Conservation (phyloP, 2,113 vertebrate species). For the Ahaetulla prasina region DNA sequence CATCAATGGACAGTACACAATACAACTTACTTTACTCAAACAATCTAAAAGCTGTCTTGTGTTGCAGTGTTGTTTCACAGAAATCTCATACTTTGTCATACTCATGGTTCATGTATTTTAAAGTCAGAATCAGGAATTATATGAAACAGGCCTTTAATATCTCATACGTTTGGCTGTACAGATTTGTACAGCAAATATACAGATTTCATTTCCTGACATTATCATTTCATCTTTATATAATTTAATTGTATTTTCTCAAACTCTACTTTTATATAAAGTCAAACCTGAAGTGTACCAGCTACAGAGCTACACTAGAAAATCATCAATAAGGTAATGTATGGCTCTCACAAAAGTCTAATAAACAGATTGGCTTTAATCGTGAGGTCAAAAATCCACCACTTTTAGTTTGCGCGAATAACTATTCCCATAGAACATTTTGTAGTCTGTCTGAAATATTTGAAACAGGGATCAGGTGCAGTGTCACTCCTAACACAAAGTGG, state of each 20-base stretch:
- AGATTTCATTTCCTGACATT: neutral
- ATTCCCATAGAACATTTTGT: neutral
- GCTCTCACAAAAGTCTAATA: neutral
- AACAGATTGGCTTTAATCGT: neutral
- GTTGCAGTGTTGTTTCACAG: neutral
- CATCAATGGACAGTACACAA: neutral
- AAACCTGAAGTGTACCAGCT: neutral
- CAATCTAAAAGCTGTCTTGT: neutral
- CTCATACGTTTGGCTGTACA: neutral
- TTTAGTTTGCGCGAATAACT: neutral
- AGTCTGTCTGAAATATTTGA: neutral
- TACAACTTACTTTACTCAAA: conserved; percentile 3
- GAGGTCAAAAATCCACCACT: neutral
- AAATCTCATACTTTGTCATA: neutral
- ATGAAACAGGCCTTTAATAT: neutral
- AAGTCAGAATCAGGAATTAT: neutral
- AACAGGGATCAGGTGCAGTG: neutral
- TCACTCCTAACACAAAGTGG: neutral
- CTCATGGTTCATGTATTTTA: neutral
- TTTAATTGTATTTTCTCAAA: neutral
- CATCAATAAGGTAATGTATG: neutral
- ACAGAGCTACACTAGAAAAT: neutral
- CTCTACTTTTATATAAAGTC: neutral
- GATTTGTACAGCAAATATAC: neutral
- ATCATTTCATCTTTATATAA: neutral